These are phyloP conservation scores for Panonychus citri DNA, from an alignment of 1,140 invertebrate genomes.

Conservation along the genomic window DNA sequence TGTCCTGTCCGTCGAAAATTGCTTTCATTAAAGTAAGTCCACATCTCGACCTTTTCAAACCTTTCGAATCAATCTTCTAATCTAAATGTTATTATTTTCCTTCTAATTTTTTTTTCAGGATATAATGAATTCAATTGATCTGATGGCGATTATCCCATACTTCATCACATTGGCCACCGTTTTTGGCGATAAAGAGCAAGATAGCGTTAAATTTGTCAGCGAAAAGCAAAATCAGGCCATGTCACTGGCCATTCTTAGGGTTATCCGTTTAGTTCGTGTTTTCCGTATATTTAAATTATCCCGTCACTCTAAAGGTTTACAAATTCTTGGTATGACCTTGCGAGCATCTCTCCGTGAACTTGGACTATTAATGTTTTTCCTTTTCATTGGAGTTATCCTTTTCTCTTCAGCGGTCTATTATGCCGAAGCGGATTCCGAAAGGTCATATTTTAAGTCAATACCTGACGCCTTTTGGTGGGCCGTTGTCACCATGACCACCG, in stretches of 20 bases:
- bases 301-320: conserved; percentile 86
- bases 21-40: conserved; percentile 55
- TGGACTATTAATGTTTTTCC: conserved; percentile 98
- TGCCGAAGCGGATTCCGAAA: conserved; percentile 74
- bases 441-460: conserved; percentile 76
- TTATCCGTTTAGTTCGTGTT: conserved; percentile 88
- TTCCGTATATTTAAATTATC: conserved; percentile 98
- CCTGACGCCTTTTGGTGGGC: conserved; percentile 1
- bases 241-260: conserved; percentile 88
- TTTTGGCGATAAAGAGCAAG: conserved; percentile 24
- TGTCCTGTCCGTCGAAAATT: conserved; percentile 91
- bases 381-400: conserved; percentile 93
- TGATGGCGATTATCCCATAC: conserved; percentile 98
- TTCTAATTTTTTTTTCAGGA: conserved; percentile 30
- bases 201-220: not conserved
- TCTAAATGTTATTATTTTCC: no score
- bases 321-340: conserved; percentile 85
- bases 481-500: conserved; percentile 52
- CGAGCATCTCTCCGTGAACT: conserved; percentile 99
- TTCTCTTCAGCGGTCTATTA: conserved; percentile 97
- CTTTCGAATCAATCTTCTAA: not conserved
- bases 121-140: conserved; percentile 99
- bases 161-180: conserved; percentile 97
- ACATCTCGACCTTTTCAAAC: no score
- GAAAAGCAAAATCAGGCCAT: conserved; percentile 35